Evolutionary conservation across 2,888 invertebrate genomes (phyloP), one percentile per base, ranked within the genome.

Genomic region (Stenolophus ochropezus): DNA sequence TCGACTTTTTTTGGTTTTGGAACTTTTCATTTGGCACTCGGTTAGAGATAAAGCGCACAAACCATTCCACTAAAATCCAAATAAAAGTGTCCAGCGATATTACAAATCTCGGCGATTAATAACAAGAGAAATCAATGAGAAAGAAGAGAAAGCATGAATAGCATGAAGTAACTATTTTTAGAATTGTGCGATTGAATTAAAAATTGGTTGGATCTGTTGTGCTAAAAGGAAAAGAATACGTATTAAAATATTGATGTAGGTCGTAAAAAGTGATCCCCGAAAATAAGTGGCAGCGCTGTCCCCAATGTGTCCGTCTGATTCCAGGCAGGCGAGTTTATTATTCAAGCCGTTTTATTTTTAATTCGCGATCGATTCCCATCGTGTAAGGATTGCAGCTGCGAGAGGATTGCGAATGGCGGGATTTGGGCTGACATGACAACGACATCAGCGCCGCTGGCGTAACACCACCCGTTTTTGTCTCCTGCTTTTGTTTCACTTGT

Each of bases 341-440:
- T 69, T 69, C 65, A 69, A 33, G 65, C 65, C 5, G 65, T 69
- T 69, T 69, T 69, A 69, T 69, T 69, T 69, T 69, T 69, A 69
- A 69, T 69, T 69, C 33, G 18, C 65, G 65, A 69, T 69, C 65
- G 65, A 69, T 69, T 16, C 20, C 14, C 65, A 5, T 42, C 33
- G 33, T 42, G 33, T 42, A 42, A 42, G 33, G 33, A 42, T 42
- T 42, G 33, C 33, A 42, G 33, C 33, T 42, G 33, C 33, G 33
- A 42, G 33, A 42, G 33, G 33, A 42, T 42, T 42, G 8, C 8
- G 33, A 42, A 42, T 42, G 33, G 33, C 33, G 2, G 33, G 33
- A 42, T 42, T 42, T 42, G 33, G 11, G 33, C 33, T 42, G 33
- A 42, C 33, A 42, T 42, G 33, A 42, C 33, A 42, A 42, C 33